Base-by-base conservation (phyloP, 2,888 invertebrate species). In the Drosophila quinaria region DNA sequence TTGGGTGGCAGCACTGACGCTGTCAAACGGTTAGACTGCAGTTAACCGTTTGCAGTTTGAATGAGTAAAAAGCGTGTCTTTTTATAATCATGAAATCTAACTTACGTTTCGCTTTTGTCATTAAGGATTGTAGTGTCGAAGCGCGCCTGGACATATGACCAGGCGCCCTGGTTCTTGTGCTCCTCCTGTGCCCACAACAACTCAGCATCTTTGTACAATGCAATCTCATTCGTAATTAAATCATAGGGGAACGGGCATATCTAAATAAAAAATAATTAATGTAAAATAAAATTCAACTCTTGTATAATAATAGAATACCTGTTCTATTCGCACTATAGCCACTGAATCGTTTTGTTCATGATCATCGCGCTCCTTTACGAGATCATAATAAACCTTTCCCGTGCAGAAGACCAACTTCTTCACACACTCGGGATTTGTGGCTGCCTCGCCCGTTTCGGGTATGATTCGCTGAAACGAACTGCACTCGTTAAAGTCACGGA, bases 401-500 rank as follows among this genome's bases (percentile, higher is more conserved):
- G 95, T 93, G 91, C 97, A 97, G 92, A 97, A 95, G 11, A 97
- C 92, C 0, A 97, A 91, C 87, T 96, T 96, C 88, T 95, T 94
- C 1, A 97, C 96, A 4, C 90, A 85, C 0, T 93, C 91, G 0
- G 96, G 94, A 25, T 94, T 94, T 29, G 94, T 78, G 0, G 92
- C 87, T 0, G 94, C 94, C 1, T 94, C 92, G 0, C 96, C 96
- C 0, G 74, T 87, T 11, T 77, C 74, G 1, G 95, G 94, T 64
- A 97, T 95, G 13, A 95, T 91, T 41, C 95, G 87, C 70, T 94
- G 94, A 92, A 97, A 97, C 75, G 94, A 94, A 15, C 97, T 97
- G 71, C 95, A 95, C 55, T 97, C 96, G 46, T 94, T 93, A 97
- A 99, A 98, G 60, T 97, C 96, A 90, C 98, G 97, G 91, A 99